Percentiles rank a stretch among this genome's conserved stretches.
Evolutionary conservation across 2,888 invertebrate genomes (phyloP).

Genomic region (Schrankia costaestrigalis): DNA sequence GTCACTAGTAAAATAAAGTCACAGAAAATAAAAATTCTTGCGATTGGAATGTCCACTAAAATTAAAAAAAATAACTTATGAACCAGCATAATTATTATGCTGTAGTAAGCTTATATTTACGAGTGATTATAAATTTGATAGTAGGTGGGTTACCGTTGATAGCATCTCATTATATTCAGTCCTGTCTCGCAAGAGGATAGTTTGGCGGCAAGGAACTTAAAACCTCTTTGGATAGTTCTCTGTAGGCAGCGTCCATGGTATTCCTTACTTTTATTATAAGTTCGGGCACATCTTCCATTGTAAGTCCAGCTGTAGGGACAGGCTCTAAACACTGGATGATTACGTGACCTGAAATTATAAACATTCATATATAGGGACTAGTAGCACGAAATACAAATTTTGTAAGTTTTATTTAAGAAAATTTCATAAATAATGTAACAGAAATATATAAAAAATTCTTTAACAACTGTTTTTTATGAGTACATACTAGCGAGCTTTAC

Average conservation of each 20-base stretch:
- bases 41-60: conserved; percentile 30
- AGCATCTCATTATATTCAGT: conserved; percentile 32
- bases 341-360: conserved; percentile 76
- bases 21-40: conserved; percentile 29
- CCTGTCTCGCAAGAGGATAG: conserved; percentile 69
- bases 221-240: conserved; percentile 74
- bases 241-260: conserved; percentile 74
- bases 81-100: conserved; percentile 22
- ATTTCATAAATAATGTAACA: no score
- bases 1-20: conserved; percentile 19
- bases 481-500: no score
- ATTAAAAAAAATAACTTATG: conserved; percentile 18
- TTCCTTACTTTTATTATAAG: conserved; percentile 69
- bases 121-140: conserved; percentile 25
- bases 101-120: conserved; percentile 21
- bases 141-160: conserved; percentile 28
- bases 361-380: no score
- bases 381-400: no score
- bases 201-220: conserved; percentile 65
- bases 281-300: conserved; percentile 72
- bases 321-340: conserved; percentile 78
- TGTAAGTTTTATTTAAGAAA: no score
- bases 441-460: no score
- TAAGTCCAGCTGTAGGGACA: conserved; percentile 71
- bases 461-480: no score